phyloP scores from a whole-genome alignment of 2,113 vertebrate species.

The Periophthalmus modestus region DNA sequence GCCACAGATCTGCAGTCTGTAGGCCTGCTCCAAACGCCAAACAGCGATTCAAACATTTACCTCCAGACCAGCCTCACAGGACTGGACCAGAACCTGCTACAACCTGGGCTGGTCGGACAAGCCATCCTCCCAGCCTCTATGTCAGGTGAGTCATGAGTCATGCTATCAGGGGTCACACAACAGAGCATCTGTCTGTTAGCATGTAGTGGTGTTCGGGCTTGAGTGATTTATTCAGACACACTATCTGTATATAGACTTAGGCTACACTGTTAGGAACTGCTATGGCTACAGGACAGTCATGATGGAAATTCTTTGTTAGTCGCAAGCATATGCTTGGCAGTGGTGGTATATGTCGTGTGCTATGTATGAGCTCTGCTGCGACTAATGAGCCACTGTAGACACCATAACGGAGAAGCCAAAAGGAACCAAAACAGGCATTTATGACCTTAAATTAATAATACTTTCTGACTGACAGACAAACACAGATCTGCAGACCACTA shows the following conservation, averaged over 20 bases:
- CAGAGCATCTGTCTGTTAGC: not conserved
- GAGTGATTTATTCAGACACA: no score
- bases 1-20: constrained; percentile 81
- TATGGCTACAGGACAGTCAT: no score
- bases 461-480: constrained; percentile 11
- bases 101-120: constrained; percentile 89
- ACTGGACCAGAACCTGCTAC: constrained; percentile 89
- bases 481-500: not conserved
- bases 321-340: no score
- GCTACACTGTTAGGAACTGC: no score
- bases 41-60: constrained; percentile 86
- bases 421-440: no score
- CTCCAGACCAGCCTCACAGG: constrained; percentile 88
- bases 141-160: constrained; percentile 82
- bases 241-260: no score
- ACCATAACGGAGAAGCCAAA: no score
- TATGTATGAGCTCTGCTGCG: no score
- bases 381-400: no score
- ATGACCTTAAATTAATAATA: not conserved
- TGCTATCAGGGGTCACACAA: not conserved
- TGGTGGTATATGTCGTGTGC: no score
- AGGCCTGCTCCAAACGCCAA: constrained; percentile 79
- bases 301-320: no score
- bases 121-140: constrained; percentile 92
- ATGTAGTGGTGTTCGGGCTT: no score